A percentile compares a stretch with the other conserved stretches of the same genome.
Evolutionary conservation across 2,113 vertebrate genomes (phyloP).

Genomic region (Coracopsis vasa): DNA sequence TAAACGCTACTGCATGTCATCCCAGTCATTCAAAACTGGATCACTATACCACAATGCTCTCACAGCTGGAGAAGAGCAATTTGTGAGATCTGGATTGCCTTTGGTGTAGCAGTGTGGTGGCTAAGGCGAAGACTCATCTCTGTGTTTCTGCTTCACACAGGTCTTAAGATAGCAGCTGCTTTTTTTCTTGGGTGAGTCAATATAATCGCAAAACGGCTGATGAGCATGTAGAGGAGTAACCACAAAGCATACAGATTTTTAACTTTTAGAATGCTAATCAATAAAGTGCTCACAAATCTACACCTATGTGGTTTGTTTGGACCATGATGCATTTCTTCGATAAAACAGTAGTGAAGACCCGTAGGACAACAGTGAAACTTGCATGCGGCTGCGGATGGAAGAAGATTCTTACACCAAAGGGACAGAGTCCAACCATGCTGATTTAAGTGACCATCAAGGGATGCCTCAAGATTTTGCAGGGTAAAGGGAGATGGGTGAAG

Average conservation of each 20-base stretch:
- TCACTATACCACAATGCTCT: not conserved
- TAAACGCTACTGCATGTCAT: not conserved
- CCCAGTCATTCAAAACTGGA: not conserved
- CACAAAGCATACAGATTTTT: not conserved
- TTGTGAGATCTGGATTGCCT: not conserved
- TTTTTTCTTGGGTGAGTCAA: not conserved
- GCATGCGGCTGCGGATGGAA: not conserved
- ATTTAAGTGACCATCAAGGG: not conserved
- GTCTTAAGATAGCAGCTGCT: not conserved
- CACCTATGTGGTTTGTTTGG: not conserved
- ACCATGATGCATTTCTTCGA: not conserved
- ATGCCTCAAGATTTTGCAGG: not conserved
- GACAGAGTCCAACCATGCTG: not conserved
- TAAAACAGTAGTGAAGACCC: not conserved
- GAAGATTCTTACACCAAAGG: not conserved
- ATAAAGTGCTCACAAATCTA: not conserved
- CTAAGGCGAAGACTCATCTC: not conserved
- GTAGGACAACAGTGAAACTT: not conserved
- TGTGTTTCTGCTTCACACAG: not conserved
- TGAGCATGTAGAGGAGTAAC: not conserved
- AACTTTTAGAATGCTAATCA: not conserved
- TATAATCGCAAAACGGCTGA: slow-evolving; percentile 9
- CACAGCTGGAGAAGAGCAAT: not conserved
- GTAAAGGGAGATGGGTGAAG: not conserved
- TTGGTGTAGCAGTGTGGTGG: not conserved